A percentile compares a stretch with the other conserved stretches of the same genome.
These are phyloP conservation scores for Clusia tigrina DNA, from an alignment of 2,888 invertebrate species.

Conservation along the genomic window DNA sequence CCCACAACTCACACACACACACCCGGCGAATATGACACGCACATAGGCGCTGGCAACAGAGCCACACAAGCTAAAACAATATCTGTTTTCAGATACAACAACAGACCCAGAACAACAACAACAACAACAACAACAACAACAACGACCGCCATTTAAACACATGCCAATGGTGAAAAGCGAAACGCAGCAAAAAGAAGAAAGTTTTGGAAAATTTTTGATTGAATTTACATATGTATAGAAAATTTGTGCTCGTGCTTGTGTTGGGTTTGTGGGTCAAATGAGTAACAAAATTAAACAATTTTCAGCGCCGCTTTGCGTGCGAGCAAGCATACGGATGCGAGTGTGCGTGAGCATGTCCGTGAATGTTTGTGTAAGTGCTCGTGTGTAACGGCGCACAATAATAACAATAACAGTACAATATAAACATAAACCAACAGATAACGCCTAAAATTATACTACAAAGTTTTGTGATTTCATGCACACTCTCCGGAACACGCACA, in stretches of 20 bases:
- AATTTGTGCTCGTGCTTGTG: too few species aligned
- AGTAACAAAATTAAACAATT: constrained; percentile 2
- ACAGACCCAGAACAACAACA: too few species aligned
- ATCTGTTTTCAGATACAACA: background rate
- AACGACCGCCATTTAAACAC: background rate
- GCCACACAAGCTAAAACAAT: background rate
- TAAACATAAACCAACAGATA: constrained; percentile 2
- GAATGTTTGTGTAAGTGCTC: too few species aligned
- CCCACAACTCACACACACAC: too few species aligned
- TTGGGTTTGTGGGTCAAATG: background rate
- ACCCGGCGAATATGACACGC: too few species aligned
- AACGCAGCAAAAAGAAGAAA: background rate
- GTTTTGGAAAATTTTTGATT: background rate
- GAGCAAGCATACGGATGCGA: too few species aligned
- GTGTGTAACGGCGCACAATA: background rate
- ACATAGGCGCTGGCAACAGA: background rate
- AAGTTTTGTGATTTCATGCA: constrained; percentile 41
- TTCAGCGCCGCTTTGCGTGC: background rate
- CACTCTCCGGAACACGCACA: too few species aligned
- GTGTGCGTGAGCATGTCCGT: too few species aligned
- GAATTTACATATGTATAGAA: background rate
- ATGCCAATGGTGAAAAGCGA: background rate
- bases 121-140: background rate
- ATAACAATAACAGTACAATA: constrained; percentile 7
- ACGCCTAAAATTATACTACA: constrained; percentile 43